phyloP scores from a whole-genome alignment of 2,113 vertebrate genomes.

The Argyrosomus japonicus region DNA sequence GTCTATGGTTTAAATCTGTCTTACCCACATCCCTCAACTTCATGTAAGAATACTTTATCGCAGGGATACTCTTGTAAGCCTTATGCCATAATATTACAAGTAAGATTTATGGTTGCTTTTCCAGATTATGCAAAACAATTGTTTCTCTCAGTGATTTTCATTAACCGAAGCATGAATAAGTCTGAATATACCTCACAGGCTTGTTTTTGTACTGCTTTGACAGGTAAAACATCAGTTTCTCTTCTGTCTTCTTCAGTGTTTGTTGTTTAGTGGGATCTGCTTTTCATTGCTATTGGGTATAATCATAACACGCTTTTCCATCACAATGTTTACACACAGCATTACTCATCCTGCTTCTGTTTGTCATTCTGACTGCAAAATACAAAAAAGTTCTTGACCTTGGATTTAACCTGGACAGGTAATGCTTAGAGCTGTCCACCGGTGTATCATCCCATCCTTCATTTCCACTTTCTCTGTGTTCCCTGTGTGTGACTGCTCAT shows the following conservation, averaged over 20 bases:
- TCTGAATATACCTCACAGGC: neutral
- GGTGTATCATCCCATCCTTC: neutral
- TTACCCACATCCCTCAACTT: neutral
- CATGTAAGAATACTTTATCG: neutral
- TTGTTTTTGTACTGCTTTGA: neutral
- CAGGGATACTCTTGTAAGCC: neutral
- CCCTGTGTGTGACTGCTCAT: neutral
- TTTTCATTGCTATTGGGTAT: neutral
- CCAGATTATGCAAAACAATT: neutral
- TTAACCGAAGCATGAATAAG: neutral
- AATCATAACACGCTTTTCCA: constrained; percentile 6
- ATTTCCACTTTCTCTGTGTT: neutral
- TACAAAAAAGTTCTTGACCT: neutral
- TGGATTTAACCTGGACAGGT: neutral
- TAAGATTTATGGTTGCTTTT: neutral
- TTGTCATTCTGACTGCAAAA: neutral
- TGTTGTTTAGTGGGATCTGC: neutral
- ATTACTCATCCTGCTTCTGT: constrained; percentile 12
- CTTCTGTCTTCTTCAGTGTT: constrained; percentile 1
- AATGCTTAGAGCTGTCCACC: neutral
- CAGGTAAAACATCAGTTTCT: neutral
- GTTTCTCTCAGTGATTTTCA: neutral
- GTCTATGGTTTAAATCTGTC: neutral
- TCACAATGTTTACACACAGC: constrained; percentile 15
- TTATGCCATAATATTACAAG: neutral